phyloP scores from a whole-genome alignment of 2,113 vertebrate genomes.

The Zeus faber region DNA sequence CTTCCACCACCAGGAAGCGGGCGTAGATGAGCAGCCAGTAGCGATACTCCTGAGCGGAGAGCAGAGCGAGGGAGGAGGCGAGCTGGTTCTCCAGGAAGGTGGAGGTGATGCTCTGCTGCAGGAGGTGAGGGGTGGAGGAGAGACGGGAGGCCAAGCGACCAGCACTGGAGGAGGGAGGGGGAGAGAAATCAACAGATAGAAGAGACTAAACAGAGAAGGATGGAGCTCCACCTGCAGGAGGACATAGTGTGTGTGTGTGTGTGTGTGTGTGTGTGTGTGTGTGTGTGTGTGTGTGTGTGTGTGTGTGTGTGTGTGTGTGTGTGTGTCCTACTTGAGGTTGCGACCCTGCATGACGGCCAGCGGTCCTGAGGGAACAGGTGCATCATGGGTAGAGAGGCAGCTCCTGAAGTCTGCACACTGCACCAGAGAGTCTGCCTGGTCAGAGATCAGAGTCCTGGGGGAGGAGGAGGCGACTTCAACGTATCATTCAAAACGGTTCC shows the following conservation, averaged over 20 bases:
- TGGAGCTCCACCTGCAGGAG: too few species aligned
- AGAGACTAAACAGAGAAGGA: too few species aligned
- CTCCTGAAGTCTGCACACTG: constrained; percentile 95
- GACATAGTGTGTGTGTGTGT: not conserved
- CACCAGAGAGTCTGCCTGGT: constrained; percentile 90
- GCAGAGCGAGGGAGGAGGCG: constrained; percentile 83
- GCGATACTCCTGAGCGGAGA: constrained; percentile 89
- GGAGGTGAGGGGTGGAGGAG: constrained; percentile 89
- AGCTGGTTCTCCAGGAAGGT: constrained; percentile 96
- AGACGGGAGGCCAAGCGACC: constrained; percentile 91
- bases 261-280: not conserved
- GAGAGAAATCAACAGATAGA: not conserved
- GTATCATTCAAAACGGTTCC: too few species aligned
- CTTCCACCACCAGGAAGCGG: constrained; percentile 97
- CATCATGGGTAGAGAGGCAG: constrained; percentile 87
- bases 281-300: not conserved
- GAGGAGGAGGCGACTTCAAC: not conserved
- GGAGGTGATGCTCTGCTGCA: constrained; percentile 92
- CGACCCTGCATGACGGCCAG: constrained; percentile 93
- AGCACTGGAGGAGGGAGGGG: constrained; percentile 20
- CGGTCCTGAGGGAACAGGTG: constrained; percentile 86
- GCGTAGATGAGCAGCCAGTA: constrained; percentile 98
- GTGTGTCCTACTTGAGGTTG: constrained; percentile 81
- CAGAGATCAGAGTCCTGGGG: constrained; percentile 90
- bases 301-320: not conserved